Evolutionary conservation across 2,797 vertebrate species (phyloP).

Genomic region (Mareca penelope): DNA sequence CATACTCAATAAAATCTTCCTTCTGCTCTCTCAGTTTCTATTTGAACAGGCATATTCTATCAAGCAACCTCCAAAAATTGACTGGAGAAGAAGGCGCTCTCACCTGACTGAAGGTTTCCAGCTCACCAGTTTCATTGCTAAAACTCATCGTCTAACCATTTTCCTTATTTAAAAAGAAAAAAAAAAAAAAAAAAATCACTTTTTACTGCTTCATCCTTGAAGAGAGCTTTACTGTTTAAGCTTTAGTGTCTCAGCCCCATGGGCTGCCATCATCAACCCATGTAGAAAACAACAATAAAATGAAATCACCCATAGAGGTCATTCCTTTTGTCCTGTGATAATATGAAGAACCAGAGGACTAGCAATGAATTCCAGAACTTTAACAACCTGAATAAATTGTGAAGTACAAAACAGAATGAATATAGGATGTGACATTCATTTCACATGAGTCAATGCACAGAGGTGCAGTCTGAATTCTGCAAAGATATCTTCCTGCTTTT

Average conservation of each 20-base stretch:
- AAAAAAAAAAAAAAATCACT: background rate
- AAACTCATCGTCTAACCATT: constrained; percentile 33
- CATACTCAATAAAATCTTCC: constrained; percentile 35
- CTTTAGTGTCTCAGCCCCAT: constrained; percentile 29
- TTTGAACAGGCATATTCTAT: constrained; percentile 30
- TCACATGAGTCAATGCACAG: constrained; percentile 37
- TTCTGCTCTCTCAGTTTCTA: background rate
- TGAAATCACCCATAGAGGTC: constrained; percentile 60
- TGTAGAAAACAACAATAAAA: constrained; percentile 67
- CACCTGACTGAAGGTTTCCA: constrained; percentile 51
- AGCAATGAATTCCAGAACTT: constrained; percentile 53
- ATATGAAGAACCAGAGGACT: constrained; percentile 34
- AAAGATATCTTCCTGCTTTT: background rate
- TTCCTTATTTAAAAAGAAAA: constrained; percentile 44
- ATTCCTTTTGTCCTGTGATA: constrained; percentile 52
- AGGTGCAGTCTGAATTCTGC: background rate
- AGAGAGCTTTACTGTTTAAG: constrained; percentile 50
- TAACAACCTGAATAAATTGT: constrained; percentile 63
- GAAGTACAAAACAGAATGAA: constrained; percentile 32
- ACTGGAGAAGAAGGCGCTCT: background rate
- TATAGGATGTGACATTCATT: constrained; percentile 42
- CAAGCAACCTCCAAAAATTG: constrained; percentile 3
- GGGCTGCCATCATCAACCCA: constrained; percentile 43
- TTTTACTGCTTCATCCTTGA: constrained; percentile 64
- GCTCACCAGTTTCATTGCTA: constrained; percentile 40